Conservation (phyloP, 2,797 vertebrate genomes). For the Hephaestus fuliginosus region DNA sequence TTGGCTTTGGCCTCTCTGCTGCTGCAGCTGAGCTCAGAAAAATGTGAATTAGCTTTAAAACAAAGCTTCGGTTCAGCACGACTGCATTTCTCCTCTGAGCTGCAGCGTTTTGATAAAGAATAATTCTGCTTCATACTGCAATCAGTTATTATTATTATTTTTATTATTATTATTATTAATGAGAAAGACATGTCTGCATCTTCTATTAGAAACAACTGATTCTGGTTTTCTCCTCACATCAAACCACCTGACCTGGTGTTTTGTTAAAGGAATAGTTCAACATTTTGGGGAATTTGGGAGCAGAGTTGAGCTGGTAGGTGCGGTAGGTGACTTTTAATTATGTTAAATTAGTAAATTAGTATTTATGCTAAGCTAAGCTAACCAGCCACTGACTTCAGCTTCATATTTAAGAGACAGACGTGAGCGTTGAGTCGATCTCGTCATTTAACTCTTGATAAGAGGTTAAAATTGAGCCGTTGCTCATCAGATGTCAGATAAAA, state of each 20-base stretch:
- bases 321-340: too few species aligned
- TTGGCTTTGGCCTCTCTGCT: conserved; percentile 3
- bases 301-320: too few species aligned
- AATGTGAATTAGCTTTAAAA: conserved; percentile 35
- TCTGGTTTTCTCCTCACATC: neutral
- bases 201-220: neutral
- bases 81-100: neutral
- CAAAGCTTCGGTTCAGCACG: conserved; percentile 20
- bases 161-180: neutral
- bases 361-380: neutral
- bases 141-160: neutral
- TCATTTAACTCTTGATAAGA: neutral
- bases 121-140: neutral
- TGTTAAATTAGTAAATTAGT: too few species aligned
- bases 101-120: neutral
- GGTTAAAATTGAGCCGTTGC: neutral
- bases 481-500: neutral
- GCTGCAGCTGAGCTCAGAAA: conserved; percentile 28
- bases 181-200: neutral
- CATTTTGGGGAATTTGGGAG: neutral
- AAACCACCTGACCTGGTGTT: too few species aligned
- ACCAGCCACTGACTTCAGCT: neutral
- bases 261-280: neutral
- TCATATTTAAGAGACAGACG: neutral
- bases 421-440: neutral